These are phyloP conservation scores for Diorhabda sublineata DNA, from an alignment of 1,140 invertebrate species.

Conservation along the genomic window DNA sequence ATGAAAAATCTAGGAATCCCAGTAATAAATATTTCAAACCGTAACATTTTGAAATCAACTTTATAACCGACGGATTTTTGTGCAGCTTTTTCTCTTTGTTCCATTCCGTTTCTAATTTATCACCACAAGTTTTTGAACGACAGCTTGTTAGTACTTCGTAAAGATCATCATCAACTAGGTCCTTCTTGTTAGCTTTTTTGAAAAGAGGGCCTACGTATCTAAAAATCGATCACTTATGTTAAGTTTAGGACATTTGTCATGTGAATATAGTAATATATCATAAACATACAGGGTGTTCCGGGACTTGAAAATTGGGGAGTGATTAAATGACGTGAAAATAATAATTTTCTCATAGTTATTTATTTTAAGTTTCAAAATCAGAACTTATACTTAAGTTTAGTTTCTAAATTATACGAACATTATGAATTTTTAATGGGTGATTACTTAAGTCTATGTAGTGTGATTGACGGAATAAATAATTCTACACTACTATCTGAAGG, in stretches of 20 bases:
- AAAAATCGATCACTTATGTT: slow-evolving; percentile 9
- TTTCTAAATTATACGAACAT: not conserved
- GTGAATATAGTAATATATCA: too few species aligned
- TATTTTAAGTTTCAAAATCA: not conserved
- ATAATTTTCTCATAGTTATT: not conserved
- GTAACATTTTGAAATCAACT: slow-evolving; percentile 17
- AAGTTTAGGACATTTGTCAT: not conserved
- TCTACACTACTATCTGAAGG: too few species aligned
- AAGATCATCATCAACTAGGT: slow-evolving; percentile 34
- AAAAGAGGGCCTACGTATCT: slow-evolving; percentile 31
- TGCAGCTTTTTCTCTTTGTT: slow-evolving; percentile 7
- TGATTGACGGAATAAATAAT: too few species aligned
- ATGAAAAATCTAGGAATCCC: slow-evolving; percentile 14
- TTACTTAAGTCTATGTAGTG: too few species aligned
- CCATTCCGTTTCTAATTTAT: slow-evolving; percentile 33
- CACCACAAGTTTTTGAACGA: slow-evolving; percentile 27
- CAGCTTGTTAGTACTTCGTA: slow-evolving; percentile 33
- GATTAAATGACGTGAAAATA: not conserved
- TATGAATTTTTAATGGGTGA: too few species aligned
- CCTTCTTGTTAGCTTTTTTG: slow-evolving; percentile 30
- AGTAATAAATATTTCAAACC: slow-evolving; percentile 16
- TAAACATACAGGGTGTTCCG: too few species aligned
- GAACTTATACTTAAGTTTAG: not conserved
- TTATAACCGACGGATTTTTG: slow-evolving; percentile 11
- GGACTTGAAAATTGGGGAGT: not conserved